Evolutionary conservation across 2,797 vertebrate species (phyloP).

Genomic region (Thaleichthys pacificus): DNA sequence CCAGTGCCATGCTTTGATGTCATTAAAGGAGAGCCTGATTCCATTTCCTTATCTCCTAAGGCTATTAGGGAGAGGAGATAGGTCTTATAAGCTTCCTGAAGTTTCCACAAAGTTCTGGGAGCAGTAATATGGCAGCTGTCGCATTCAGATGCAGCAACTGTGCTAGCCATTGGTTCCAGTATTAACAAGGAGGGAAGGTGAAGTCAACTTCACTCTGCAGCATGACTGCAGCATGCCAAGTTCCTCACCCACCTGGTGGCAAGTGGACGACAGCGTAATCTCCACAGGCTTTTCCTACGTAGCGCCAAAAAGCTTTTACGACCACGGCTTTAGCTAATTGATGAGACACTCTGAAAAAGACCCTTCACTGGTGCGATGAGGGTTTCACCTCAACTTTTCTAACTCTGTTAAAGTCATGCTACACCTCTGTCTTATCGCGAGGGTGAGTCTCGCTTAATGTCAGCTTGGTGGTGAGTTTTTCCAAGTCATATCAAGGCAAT

Average conservation of each 20-base stretch:
- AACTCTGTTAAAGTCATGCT: conserved; percentile 58
- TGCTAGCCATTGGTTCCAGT: conserved; percentile 51
- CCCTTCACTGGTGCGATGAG: conserved; percentile 62
- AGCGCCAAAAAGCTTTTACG: conserved; percentile 52
- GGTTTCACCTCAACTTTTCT: conserved; percentile 71
- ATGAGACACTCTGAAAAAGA: conserved; percentile 78
- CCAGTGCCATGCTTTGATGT: conserved; percentile 15
- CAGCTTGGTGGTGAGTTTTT: conserved; percentile 59
- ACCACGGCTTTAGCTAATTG: conserved; percentile 79
- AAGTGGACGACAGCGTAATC: conserved; percentile 79
- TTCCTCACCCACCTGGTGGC: conserved; percentile 71
- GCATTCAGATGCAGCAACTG: conserved; percentile 41
- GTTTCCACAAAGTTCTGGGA: conserved; percentile 69
- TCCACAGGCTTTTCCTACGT: conserved; percentile 66
- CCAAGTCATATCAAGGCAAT: conserved; percentile 63
- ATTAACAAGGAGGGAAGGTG: conserved; percentile 53
- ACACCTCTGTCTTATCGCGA: conserved; percentile 50
- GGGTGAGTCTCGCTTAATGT: conserved; percentile 51
- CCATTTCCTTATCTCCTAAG: conserved; percentile 36
- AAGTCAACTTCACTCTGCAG: conserved; percentile 70
- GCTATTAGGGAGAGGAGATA: conserved; percentile 38
- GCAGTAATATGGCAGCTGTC: conserved; percentile 76
- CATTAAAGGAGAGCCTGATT: conserved; percentile 20
- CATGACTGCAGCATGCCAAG: conserved; percentile 70
- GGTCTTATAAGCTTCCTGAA: conserved; percentile 59